phyloP scores from a whole-genome alignment of 2,888 invertebrate species.

The Conus canariensis region DNA sequence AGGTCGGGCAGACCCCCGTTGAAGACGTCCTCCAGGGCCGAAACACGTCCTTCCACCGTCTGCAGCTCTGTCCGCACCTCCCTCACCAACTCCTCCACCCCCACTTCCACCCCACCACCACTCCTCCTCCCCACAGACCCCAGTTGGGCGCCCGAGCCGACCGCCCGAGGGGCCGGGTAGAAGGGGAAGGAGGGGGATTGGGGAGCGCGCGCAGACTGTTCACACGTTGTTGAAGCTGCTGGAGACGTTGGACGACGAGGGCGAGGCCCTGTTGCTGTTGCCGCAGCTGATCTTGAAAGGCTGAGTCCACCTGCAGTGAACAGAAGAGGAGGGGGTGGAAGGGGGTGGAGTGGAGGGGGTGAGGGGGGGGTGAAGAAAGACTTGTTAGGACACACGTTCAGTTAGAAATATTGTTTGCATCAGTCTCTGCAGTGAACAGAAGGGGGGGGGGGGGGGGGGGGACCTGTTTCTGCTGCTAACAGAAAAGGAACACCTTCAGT shows the following conservation, averaged over 20 bases:
- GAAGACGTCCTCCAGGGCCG: background rate
- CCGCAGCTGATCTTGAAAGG: constrained; percentile 22
- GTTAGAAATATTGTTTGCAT: too few species aligned
- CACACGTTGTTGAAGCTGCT: background rate
- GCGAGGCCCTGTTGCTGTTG: constrained; percentile 25
- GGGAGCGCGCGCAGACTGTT: background rate
- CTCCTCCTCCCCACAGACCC: too few species aligned
- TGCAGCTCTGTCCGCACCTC: constrained; percentile 4
- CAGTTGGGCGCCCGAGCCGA: background rate
- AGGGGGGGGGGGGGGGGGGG: background rate
- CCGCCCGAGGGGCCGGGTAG: background rate
- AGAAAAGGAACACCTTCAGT: background rate
- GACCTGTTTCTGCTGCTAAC: background rate
- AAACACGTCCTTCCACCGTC: background rate
- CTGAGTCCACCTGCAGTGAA: constrained; percentile 12
- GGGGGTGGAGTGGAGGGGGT: background rate
- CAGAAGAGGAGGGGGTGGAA: background rate
- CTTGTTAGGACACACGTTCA: too few species aligned
- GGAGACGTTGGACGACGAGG: background rate
- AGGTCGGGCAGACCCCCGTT: background rate
- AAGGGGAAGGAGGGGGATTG: background rate
- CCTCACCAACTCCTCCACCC: background rate
- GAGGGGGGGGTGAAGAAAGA: background rate
- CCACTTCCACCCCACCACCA: background rate
- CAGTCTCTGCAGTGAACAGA: background rate